Evolutionary conservation across 2,888 invertebrate genomes (phyloP).

Genomic region (Caenorhabditis sulstoni): DNA sequence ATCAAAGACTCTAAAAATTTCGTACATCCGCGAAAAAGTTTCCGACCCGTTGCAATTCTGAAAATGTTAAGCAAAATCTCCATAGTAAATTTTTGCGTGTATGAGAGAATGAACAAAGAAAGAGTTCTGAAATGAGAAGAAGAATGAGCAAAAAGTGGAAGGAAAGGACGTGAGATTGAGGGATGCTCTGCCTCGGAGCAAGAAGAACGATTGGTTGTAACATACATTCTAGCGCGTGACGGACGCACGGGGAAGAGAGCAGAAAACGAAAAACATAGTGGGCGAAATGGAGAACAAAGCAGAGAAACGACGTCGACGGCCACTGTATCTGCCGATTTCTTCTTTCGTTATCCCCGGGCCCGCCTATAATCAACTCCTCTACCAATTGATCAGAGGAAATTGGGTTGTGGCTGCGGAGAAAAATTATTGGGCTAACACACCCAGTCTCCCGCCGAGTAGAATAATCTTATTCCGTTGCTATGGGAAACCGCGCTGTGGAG

Average conservation of each 20-base stretch:
- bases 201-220: slow-evolving; percentile 12
- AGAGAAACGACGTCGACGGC: background rate
- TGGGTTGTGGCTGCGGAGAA: too few species aligned
- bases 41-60: too few species aligned
- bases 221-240: slow-evolving; percentile 14
- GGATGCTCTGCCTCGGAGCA: background rate
- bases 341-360: background rate
- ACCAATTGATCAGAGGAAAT: background rate
- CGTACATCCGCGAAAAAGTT: too few species aligned
- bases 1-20: too few species aligned
- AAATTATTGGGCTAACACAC: background rate
- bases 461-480: slow-evolving; percentile 6
- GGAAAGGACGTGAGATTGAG: background rate
- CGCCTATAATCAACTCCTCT: background rate
- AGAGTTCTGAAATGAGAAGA: too few species aligned
- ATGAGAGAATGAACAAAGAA: too few species aligned
- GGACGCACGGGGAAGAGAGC: background rate
- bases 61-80: too few species aligned
- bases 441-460: background rate
- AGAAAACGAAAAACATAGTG: background rate
- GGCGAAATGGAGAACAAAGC: background rate
- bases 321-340: slow-evolving; percentile 1
- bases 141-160: background rate
- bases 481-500: background rate
- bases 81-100: too few species aligned